A percentile compares a stretch with the other conserved stretches of the same genome.
phyloP scores from a whole-genome alignment of 2,888 invertebrate species.

The Campoplex capitator region DNA sequence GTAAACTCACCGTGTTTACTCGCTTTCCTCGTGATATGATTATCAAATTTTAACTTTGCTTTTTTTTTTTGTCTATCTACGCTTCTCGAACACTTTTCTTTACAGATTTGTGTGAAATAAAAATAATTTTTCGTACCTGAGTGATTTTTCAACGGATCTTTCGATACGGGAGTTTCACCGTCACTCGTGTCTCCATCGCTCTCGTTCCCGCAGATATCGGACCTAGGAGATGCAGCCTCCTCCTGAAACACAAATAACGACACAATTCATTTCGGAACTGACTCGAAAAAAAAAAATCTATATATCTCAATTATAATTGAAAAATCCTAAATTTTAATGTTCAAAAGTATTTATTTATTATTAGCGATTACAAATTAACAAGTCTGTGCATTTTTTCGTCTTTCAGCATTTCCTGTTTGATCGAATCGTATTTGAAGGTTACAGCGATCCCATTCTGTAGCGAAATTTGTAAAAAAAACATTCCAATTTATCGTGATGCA shows the following conservation, averaged over 20 bases:
- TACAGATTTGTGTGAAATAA: not conserved
- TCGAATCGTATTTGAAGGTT: not conserved
- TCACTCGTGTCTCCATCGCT: conserved; percentile 83
- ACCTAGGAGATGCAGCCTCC: conserved; percentile 81
- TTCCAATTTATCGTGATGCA: not conserved
- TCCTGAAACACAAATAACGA: conserved; percentile 77
- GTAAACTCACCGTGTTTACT: not conserved
- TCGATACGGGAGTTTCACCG: conserved; percentile 81
- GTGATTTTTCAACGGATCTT: conserved; percentile 81
- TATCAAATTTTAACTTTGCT: not conserved
- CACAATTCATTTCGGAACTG: not conserved
- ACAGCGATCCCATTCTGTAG: not conserved
- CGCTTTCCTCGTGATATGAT: not conserved
- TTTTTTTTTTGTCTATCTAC: too few relatives aligned
- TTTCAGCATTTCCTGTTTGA: not conserved
- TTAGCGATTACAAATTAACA: not conserved
- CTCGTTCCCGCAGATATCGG: conserved; percentile 82
- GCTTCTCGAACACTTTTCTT: not conserved
- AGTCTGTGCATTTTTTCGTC: not conserved
- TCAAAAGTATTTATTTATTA: too few relatives aligned
- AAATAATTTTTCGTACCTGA: conserved; percentile 74
- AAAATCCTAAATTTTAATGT: not conserved
- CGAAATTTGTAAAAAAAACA: not conserved
- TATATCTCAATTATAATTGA: not conserved
- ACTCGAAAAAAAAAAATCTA: not conserved